Base-by-base conservation (phyloP, 2,113 vertebrate genomes). In the Polypterus bichir region DNA sequence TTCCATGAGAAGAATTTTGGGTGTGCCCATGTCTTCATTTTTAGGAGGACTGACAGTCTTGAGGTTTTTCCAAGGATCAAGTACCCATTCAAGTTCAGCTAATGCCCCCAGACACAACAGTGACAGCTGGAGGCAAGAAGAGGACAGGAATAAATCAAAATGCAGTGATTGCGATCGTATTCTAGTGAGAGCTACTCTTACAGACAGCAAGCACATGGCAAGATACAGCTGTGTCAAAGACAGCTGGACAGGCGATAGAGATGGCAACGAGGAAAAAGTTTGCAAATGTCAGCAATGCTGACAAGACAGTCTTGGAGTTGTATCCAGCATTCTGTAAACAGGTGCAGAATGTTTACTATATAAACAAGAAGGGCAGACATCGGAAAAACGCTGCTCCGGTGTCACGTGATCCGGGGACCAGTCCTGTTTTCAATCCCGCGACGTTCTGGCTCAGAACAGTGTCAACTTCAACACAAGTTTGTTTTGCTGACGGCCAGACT, bases 81-180 rank as follows among this genome's bases (percentile, higher is more conserved):
- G 59, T 89, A 80, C 78, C 82, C 65, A 6, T 72, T 69, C 65
- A 71, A 64, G 80, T 80, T 83, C 79, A 81, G 69, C 72, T 58
- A 77, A 66, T 62, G 73, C 71, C 87, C 82, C 87, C 92, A 97
- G 92, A 96, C 94, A 94, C 92, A 95, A 97, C 92, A 96, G 79
- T 82, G 87, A 93, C 94, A 97, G 91, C 91, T 94, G 94, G 47
- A 49, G 59, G 11, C 47, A 27, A 44, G 9, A 51, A 62, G 53
- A 67, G 8, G 60, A 61, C 6, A 2, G 73, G 85, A 83, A 88
- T 87, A 91, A 91, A 94, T 90, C 90, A 91, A 91, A 93, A 88
- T 87, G 86, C 77, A 81, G 80, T 83, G 87, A 86, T 85, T 73
- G 71, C 71, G 53, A 64, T 74, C 69, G 71, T 70, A 69, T 67